These are phyloP conservation scores for Okapia johnstoni DNA, from an alignment of 2,113 vertebrate genomes.

Conservation along the genomic window DNA sequence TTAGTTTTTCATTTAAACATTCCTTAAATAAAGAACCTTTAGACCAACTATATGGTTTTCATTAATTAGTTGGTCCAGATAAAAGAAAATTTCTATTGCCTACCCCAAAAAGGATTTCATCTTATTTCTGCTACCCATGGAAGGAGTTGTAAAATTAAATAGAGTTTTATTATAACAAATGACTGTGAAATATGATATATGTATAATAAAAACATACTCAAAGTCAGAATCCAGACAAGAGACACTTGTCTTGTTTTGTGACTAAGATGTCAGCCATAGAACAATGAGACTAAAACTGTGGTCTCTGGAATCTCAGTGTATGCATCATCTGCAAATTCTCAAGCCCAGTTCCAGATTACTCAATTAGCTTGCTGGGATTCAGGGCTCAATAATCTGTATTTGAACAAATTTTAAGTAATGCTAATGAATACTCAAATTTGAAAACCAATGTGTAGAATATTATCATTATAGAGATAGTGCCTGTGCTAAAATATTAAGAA, in stretches of 20 bases:
- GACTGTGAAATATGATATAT: neutral
- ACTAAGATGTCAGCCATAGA: neutral
- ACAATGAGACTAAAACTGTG: neutral
- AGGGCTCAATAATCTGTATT: neutral
- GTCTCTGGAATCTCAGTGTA: rapidly evolving
- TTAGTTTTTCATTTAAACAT: neutral
- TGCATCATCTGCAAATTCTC: neutral
- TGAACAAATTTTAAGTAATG: neutral
- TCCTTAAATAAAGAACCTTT: neutral
- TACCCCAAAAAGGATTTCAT: neutral
- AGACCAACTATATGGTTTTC: neutral
- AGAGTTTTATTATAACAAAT: neutral
- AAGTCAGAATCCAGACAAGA: neutral
- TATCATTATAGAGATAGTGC: neutral
- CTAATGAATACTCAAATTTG: neutral
- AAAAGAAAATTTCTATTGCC: neutral
- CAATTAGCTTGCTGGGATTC: too few relatives aligned
- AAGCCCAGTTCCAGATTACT: too few relatives aligned
- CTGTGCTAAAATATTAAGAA: neutral
- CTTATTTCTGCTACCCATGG: neutral
- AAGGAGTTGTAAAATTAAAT: neutral
- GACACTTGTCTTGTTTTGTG: neutral
- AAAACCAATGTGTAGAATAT: neutral
- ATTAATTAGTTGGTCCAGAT: neutral
- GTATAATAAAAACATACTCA: neutral